Conservation (phyloP, 92 coral and sea anemone genomes). For the Desmophyllum pertusum region DNA sequence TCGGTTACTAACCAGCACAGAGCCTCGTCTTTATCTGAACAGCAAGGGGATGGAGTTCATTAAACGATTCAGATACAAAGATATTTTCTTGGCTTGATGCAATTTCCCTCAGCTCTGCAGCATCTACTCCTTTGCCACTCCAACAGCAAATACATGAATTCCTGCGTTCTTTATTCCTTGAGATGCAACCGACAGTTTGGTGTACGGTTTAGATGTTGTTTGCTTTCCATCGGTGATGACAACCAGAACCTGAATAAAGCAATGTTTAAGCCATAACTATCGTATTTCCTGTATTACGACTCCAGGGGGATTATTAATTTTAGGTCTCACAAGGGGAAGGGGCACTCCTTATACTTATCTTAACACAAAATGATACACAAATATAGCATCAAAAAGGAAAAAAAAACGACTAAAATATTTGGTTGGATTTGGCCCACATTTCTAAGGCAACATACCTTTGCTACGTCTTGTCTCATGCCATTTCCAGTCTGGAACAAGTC, state of each 20-base stretch:
- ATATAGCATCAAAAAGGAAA: neutral
- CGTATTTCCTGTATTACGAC: too few species aligned
- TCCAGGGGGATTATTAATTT: too few species aligned
- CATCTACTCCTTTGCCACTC: slow-evolving; percentile 49
- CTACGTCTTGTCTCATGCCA: slow-evolving; percentile 43
- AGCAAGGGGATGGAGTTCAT: slow-evolving; percentile 19
- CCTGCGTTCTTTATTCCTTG: slow-evolving; percentile 44
- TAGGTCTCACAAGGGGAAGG: too few species aligned
- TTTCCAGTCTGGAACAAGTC: slow-evolving; percentile 22
- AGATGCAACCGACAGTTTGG: slow-evolving; percentile 48
- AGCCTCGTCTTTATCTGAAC: neutral
- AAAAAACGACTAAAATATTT: neutral
- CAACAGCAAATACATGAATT: slow-evolving; percentile 53
- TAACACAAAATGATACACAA: neutral
- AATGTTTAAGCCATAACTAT: too few species aligned
- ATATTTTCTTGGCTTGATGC: slow-evolving; percentile 55
- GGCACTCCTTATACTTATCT: too few species aligned
- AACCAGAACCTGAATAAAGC: slow-evolving; percentile 4
- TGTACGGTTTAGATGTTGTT: slow-evolving; percentile 37
- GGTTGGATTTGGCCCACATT: neutral
- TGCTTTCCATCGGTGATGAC: slow-evolving; percentile 68
- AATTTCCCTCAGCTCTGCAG: slow-evolving; percentile 51
- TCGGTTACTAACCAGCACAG: slow-evolving; percentile 28
- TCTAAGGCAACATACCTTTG: slow-evolving; percentile 26
- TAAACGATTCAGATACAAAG: slow-evolving; percentile 23